phyloP scores from a whole-genome alignment of 2,113 vertebrate species.

The Chionodraco myersi region DNA sequence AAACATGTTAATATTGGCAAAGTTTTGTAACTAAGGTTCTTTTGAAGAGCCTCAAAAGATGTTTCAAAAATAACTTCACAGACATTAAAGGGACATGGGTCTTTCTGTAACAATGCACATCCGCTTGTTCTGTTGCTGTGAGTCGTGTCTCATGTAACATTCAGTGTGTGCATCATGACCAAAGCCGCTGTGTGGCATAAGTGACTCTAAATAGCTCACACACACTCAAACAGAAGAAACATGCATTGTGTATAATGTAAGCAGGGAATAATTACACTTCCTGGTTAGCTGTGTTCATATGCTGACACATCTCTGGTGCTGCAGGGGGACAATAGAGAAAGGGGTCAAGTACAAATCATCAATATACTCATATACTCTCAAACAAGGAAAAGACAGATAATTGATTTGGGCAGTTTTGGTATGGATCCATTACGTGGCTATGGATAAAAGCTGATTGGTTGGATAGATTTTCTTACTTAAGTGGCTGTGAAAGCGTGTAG shows the following conservation, averaged over 20 bases:
- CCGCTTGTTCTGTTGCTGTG: slow-evolving; percentile 57
- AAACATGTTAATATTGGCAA: not conserved
- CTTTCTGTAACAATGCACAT: slow-evolving; percentile 25
- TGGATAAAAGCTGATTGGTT: not conserved
- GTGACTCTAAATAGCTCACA: slow-evolving; percentile 14
- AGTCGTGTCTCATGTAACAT: slow-evolving; percentile 57
- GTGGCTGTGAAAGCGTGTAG: not conserved
- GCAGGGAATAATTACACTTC: slow-evolving; percentile 6
- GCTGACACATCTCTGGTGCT: not conserved
- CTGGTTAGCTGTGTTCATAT: not conserved
- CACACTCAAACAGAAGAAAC: slow-evolving; percentile 19
- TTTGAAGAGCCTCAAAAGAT: not conserved
- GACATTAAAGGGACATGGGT: not conserved
- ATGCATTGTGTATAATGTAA: not conserved
- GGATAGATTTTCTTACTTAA: not conserved
- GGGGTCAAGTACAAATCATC: not conserved
- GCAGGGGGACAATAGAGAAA: not conserved
- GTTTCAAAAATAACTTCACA: not conserved
- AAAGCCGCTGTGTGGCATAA: slow-evolving; percentile 31
- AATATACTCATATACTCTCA: slow-evolving; percentile 8
- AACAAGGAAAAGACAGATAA: slow-evolving; percentile 5
- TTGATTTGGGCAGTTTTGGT: not conserved
- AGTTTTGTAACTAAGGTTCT: not conserved
- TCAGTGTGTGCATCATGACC: slow-evolving; percentile 49
- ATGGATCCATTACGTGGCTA: not conserved